phyloP scores from a whole-genome alignment of 2,113 vertebrate species.

The Cryptomyrus ogoouensis region DNA sequence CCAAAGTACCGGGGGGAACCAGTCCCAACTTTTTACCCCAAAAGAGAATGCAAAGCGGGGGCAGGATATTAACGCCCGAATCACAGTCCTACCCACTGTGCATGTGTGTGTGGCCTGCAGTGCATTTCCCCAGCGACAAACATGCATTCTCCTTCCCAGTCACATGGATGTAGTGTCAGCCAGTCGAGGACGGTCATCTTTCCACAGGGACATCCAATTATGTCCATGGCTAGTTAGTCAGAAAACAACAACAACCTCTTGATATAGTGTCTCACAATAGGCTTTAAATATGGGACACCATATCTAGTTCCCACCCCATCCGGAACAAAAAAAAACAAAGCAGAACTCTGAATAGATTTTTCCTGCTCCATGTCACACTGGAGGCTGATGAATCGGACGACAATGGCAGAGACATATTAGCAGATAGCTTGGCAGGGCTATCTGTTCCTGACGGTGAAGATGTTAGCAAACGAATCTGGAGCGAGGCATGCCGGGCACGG shows the following conservation, averaged over 20 bases:
- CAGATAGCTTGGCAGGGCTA: background rate
- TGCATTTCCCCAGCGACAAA: background rate
- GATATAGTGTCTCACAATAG: background rate
- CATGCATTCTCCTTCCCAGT: background rate
- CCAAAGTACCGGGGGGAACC: background rate
- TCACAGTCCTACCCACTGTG: background rate
- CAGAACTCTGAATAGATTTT: background rate
- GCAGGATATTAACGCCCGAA: background rate
- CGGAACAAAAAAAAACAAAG: background rate
- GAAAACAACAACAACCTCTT: background rate
- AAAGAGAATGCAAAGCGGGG: background rate
- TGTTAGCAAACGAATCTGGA: background rate
- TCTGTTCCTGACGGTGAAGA: background rate
- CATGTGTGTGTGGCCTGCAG: background rate
- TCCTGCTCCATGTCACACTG: background rate
- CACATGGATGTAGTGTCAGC: background rate
- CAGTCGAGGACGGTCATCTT: background rate
- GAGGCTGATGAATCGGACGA: background rate
- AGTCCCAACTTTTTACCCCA: background rate
- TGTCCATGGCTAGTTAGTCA: background rate
- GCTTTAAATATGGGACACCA: background rate
- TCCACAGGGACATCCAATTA: background rate
- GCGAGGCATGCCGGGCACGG: background rate
- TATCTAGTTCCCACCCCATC: background rate
- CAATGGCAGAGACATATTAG: slow-evolving; percentile 6